A percentile compares a stretch with the other conserved stretches of the same genome.
Conservation (phyloP, 1,140 invertebrate genomes). For the Rhyacophila brunnea region DNA sequence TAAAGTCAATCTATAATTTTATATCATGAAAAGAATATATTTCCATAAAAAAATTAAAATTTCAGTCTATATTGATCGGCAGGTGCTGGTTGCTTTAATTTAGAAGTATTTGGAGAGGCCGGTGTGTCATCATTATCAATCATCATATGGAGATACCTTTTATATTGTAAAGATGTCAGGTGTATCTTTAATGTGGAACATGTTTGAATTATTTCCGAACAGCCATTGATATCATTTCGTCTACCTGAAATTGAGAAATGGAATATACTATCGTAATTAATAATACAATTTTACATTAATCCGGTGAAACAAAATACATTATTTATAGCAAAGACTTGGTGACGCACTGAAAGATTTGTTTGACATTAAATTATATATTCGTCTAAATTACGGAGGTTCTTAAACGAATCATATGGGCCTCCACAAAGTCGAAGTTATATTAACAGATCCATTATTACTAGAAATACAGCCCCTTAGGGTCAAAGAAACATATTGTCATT, state of each 20-base stretch:
- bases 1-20: no score
- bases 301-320: neutral
- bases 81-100: no score
- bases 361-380: neutral
- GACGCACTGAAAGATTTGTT: neutral
- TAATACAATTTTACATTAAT: neutral
- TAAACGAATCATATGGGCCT: no score
- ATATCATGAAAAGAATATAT: no score
- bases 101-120: no score
- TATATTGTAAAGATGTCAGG: constrained; percentile 6
- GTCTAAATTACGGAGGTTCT: neutral
- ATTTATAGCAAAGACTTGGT: neutral
- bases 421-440: no score
- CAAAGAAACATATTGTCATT: no score
- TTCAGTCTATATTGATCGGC: no score
- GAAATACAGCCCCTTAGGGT: no score
- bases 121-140: constrained; percentile 1
- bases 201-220: constrained; percentile 20
- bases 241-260: constrained; percentile 15
- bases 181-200: constrained; percentile 18
- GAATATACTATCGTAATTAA: neutral
- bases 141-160: constrained; percentile 12
- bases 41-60: no score
- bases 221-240: constrained; percentile 14
- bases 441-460: neutral